Evolutionary conservation across 2,888 invertebrate genomes (phyloP).

Genomic region (Noctua fimbriata): DNA sequence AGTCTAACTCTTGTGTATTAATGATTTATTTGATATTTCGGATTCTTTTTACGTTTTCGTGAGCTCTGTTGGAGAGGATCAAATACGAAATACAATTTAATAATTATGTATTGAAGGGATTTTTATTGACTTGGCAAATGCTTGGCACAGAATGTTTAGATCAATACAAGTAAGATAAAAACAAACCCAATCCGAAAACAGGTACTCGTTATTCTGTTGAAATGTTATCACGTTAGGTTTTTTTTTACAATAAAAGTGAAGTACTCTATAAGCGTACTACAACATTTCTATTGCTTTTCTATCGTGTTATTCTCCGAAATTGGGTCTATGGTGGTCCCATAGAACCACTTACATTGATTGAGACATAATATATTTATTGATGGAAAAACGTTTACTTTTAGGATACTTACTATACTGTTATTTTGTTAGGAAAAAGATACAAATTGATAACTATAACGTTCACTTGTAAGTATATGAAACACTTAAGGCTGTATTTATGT

Average conservation of each 20-base stretch:
- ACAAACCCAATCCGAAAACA: not conserved
- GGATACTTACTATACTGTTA: not conserved
- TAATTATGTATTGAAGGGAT: not conserved
- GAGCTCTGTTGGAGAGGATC: too few species aligned
- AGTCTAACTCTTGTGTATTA: not conserved
- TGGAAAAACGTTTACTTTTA: not conserved
- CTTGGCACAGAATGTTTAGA: not conserved
- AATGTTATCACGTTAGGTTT: not conserved
- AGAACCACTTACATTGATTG: too few species aligned
- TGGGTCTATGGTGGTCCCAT: too few species aligned
- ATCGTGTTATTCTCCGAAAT: not conserved
- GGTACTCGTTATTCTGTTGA: not conserved
- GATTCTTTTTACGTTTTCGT: not conserved
- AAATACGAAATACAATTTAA: not conserved
- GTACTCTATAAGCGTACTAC: not conserved
- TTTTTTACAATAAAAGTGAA: not conserved
- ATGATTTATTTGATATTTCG: constrained; percentile 1
- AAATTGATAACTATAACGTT: not conserved
- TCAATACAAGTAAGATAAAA: not conserved
- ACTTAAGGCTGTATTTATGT: too few species aligned
- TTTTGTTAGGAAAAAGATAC: not conserved
- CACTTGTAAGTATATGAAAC: too few species aligned
- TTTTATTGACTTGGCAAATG: not conserved
- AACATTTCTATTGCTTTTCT: not conserved
- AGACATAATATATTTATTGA: too few species aligned